These are phyloP conservation scores for Selene dorsalis DNA, from an alignment of 2,797 vertebrate species.

Conservation along the genomic window DNA sequence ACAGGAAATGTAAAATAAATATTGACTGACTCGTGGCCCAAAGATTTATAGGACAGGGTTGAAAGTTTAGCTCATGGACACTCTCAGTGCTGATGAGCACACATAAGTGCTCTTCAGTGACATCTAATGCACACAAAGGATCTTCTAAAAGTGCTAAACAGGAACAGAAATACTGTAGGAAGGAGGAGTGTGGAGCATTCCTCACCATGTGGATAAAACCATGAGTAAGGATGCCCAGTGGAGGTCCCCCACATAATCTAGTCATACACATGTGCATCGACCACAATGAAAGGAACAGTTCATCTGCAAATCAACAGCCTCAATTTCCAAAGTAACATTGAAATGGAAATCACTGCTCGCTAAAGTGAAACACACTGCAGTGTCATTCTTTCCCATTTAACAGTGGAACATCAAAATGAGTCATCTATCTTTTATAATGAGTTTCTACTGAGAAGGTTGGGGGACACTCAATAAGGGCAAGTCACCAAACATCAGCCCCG, in stretches of 20 bases:
- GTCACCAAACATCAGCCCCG: background rate
- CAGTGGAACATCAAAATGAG: constrained; percentile 3
- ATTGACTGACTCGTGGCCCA: constrained; percentile 45
- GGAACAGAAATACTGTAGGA: constrained; percentile 2
- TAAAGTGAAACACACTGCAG: constrained; percentile 20
- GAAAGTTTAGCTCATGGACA: constrained; percentile 39
- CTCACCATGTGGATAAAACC: constrained; percentile 27
- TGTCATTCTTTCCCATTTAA: constrained; percentile 30
- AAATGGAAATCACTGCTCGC: constrained; percentile 2
- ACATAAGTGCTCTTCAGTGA: constrained; percentile 27
- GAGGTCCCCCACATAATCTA: constrained; percentile 9
- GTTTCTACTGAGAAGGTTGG: constrained; percentile 1
- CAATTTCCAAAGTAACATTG: constrained; percentile 4
- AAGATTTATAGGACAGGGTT: constrained; percentile 30
- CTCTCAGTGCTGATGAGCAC: constrained; percentile 15
- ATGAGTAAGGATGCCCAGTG: constrained; percentile 26
- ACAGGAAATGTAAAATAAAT: constrained; percentile 25
- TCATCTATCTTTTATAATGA: constrained; percentile 25
- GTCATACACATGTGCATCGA: constrained; percentile 11
- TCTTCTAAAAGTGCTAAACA: background rate
- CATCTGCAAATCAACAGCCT: constrained; percentile 12
- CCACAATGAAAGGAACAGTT: constrained; percentile 19
- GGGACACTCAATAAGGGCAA: background rate
- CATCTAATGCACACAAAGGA: constrained; percentile 12
- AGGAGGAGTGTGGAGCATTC: background rate